A percentile compares a stretch with the other conserved stretches of the same genome.
Evolutionary conservation across 2,797 vertebrate genomes (phyloP).

Genomic region (Sebastiscus albofasciatus): DNA sequence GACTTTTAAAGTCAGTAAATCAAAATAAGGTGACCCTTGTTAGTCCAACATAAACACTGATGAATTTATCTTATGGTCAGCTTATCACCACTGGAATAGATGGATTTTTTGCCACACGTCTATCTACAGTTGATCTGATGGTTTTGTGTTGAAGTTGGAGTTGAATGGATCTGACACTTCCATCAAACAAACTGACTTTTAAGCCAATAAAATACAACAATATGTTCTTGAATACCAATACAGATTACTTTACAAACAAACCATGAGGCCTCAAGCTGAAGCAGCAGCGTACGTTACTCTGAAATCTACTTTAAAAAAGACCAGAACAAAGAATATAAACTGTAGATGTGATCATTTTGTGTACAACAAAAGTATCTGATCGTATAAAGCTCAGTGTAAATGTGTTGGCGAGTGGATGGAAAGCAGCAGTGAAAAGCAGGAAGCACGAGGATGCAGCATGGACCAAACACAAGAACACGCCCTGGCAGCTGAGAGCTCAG

Average conservation of each 20-base stretch:
- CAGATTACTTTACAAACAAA: background rate
- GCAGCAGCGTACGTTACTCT: background rate
- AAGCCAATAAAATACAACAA: background rate
- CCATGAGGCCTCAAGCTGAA: background rate
- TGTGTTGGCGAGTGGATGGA: background rate
- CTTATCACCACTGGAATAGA: background rate
- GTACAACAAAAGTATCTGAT: background rate
- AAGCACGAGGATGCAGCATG: constrained; percentile 14
- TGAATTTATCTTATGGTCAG: background rate
- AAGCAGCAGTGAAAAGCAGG: background rate
- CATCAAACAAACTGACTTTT: background rate
- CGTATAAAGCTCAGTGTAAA: background rate
- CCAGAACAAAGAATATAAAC: background rate
- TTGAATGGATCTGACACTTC: background rate
- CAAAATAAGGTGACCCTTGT: background rate
- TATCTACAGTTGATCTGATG: background rate
- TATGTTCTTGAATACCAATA: background rate
- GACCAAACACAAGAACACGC: constrained; percentile 28
- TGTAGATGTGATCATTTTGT: background rate
- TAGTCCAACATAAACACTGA: background rate
- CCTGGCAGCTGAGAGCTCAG: constrained; percentile 46
- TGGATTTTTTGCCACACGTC: rapidly evolving
- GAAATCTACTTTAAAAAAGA: background rate
- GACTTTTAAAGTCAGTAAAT: background rate
- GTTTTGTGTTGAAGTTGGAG: background rate